Evolutionary conservation across 2,113 vertebrate species (phyloP).

Genomic region (Syrrhaptes paradoxus): DNA sequence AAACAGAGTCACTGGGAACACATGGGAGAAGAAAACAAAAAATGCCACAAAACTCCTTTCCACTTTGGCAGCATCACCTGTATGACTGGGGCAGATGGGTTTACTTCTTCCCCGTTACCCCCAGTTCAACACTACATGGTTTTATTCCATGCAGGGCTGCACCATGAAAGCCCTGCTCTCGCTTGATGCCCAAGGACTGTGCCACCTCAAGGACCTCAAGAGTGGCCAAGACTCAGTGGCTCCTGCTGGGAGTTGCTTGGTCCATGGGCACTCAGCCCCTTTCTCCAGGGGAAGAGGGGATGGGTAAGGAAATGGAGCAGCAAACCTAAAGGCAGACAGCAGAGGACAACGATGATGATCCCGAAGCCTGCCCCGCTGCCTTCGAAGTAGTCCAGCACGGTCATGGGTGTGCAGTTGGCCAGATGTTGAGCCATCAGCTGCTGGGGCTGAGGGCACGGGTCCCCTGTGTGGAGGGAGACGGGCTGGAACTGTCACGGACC

Average conservation of each 20-base stretch:
- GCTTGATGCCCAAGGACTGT: background rate
- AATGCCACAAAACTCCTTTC: background rate
- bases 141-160: background rate
- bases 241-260: background rate
- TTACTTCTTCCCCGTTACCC: background rate
- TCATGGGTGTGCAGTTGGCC: constrained; percentile 79
- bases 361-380: constrained; percentile 85
- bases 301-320: background rate
- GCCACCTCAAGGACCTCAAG: background rate
- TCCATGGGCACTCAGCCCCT: background rate
- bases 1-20: constrained; percentile 82
- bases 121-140: background rate
- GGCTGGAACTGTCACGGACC: background rate
- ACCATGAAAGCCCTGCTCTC: background rate
- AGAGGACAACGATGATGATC: constrained; percentile 79
- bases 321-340: constrained; percentile 89
- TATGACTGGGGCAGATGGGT: accelerated
- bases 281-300: background rate
- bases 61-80: background rate
- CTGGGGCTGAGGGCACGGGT: constrained; percentile 84
- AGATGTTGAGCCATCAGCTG: constrained; percentile 79
- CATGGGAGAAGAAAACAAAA: background rate
- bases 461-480: constrained; percentile 67
- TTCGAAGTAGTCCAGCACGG: constrained; percentile 83
- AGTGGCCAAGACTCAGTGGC: background rate